Conservation (phyloP, 1,140 invertebrate species). For the Brachionus rubens region DNA sequence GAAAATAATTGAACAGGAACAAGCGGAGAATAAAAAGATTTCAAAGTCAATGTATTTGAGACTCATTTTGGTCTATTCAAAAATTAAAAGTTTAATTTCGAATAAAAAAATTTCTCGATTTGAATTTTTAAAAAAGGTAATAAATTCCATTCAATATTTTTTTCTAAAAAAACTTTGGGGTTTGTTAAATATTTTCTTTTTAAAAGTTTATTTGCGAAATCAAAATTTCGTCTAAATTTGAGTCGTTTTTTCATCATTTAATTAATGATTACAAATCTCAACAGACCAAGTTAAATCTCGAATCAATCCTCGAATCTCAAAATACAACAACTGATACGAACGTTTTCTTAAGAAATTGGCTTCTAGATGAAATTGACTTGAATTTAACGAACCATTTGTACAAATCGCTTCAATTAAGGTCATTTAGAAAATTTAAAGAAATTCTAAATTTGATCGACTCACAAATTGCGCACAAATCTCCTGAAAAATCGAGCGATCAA, state of each 20-base stretch:
- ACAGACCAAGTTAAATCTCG: not conserved
- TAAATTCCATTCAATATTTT: no score
- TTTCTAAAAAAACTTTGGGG: no score
- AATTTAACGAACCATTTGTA: not conserved
- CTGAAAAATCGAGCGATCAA: not conserved
- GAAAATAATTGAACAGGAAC: not conserved
- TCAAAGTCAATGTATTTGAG: not conserved
- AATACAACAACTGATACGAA: not conserved
- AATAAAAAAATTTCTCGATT: no score
- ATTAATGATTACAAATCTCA: not conserved
- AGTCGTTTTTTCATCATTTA: not conserved
- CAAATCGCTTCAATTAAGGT: not conserved
- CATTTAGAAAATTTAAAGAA: not conserved
- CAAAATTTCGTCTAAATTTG: not conserved
- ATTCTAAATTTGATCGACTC: not conserved
- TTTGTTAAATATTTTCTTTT: no score
- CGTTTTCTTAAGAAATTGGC: not conserved
- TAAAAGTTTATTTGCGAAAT: not conserved
- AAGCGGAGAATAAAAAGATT: not conserved
- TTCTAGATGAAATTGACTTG: not conserved
- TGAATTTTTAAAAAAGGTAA: no score
- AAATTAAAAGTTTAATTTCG: no score
- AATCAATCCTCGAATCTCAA: not conserved
- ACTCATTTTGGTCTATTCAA: not conserved
- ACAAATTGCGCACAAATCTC: not conserved